Conservation (phyloP, 2,888 invertebrate genomes). For the Brassicogethes aeneus region DNA sequence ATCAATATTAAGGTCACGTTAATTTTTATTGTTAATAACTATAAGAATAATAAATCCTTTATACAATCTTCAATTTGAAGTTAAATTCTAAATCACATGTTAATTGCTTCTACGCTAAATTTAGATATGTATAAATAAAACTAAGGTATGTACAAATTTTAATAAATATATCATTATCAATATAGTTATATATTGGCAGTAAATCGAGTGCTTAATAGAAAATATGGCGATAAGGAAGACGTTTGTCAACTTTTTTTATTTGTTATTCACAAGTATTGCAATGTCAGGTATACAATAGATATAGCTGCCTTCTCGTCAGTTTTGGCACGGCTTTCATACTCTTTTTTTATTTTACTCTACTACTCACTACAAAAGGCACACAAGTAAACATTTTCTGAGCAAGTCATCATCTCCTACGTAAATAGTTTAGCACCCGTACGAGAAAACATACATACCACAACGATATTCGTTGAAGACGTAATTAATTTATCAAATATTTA, state of each 20-base stretch:
- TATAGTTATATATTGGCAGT: neutral
- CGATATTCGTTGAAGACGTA: neutral
- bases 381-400: conserved; percentile 19
- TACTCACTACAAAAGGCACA: conserved; percentile 23
- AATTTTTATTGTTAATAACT: conserved; percentile 7
- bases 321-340: conserved; percentile 29
- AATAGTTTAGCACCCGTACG: neutral
- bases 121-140: conserved; percentile 1
- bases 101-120: conserved; percentile 8
- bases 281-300: conserved; percentile 17
- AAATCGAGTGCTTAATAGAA: conserved; percentile 8
- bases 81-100: conserved; percentile 20
- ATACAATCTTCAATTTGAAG: conserved; percentile 3
- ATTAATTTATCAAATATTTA: no score
- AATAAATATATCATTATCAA: neutral
- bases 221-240: conserved; percentile 19
- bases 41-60: conserved; percentile 6
- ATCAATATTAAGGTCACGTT: conserved; percentile 24
- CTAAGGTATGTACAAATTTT: neutral
- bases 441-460: no score
- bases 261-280: conserved; percentile 16
- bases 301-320: conserved; percentile 21
- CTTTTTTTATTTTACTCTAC: conserved; percentile 8
- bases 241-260: no score
- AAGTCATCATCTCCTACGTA: conserved; percentile 4